Evolutionary conservation across 2,888 invertebrate species (phyloP).

Genomic region (Stegophylla sp.): DNA sequence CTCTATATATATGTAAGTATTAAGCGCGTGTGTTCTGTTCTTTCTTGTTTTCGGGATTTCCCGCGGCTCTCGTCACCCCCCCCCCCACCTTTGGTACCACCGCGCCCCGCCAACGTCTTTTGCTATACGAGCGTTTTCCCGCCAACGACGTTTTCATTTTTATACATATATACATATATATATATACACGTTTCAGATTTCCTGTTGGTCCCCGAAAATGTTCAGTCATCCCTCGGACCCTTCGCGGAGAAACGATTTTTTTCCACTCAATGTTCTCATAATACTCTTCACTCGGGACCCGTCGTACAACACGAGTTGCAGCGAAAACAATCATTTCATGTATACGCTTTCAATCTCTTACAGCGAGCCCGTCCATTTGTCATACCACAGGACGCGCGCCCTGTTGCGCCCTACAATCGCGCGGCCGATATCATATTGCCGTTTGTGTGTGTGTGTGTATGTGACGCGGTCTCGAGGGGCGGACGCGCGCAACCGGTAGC

Average conservation of each 20-base stretch:
- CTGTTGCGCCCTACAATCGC: conserved; percentile 39
- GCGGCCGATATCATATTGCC: not conserved
- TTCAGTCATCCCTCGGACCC: conserved; percentile 36
- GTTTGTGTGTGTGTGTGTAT: too few species aligned
- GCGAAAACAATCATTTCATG: conserved; percentile 13
- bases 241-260: conserved; percentile 39
- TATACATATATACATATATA: too few species aligned
- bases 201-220: conserved; percentile 26
- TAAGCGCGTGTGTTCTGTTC: conserved; percentile 3
- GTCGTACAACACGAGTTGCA: too few species aligned
- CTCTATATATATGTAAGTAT: too few species aligned
- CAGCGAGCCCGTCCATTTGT: conserved; percentile 30
- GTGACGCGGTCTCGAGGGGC: too few species aligned
- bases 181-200: conserved; percentile 38
- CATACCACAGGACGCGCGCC: conserved; percentile 22
- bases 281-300: not conserved
- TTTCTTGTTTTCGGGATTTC: conserved; percentile 35
- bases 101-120: too few species aligned
- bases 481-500: conserved; percentile 48
- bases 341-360: conserved; percentile 38
- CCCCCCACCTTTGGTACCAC: too few species aligned
- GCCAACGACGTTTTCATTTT: too few species aligned
- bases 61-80: not conserved
- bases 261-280: not conserved
- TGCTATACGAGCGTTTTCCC: too few species aligned